Percentiles rank a stretch among this genome's conserved stretches.
Evolutionary conservation across 2,888 invertebrate species (phyloP).

Genomic region (Lampropteryx suffumata): DNA sequence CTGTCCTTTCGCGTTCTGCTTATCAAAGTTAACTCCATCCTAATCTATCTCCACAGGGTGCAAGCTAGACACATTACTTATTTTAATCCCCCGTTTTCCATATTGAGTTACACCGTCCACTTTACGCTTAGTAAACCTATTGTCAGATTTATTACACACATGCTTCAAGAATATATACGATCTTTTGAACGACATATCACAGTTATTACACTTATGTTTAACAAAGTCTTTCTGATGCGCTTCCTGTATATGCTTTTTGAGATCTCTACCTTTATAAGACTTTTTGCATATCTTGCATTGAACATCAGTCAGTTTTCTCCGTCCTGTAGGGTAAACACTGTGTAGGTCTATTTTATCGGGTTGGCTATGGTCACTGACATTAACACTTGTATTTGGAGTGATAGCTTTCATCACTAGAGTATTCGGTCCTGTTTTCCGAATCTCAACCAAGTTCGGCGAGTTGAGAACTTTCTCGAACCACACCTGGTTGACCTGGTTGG

Average conservation of each 20-base stretch:
- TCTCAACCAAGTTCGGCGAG: slow-evolving; percentile 48
- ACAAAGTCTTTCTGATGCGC: slow-evolving; percentile 28
- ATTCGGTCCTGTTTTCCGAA: slow-evolving; percentile 51
- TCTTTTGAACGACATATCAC: slow-evolving; percentile 34
- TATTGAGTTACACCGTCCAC: slow-evolving; percentile 3
- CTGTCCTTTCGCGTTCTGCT: too few relatives aligned
- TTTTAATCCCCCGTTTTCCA: slow-evolving; percentile 8
- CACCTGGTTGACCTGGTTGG: slow-evolving; percentile 53
- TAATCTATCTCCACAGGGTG: slow-evolving; percentile 7
- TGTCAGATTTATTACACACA: slow-evolving; percentile 21
- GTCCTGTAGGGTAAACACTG: slow-evolving; percentile 22
- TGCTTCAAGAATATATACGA: slow-evolving; percentile 35
- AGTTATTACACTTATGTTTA: slow-evolving; percentile 38
- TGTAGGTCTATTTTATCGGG: slow-evolving; percentile 37
- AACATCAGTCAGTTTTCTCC: background rate
- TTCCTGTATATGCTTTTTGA: slow-evolving; percentile 36
- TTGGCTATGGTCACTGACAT: slow-evolving; percentile 31
- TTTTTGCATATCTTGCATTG: slow-evolving; percentile 31
- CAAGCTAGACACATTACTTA: slow-evolving; percentile 15
- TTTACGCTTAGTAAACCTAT: background rate
- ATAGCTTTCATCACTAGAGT: slow-evolving; percentile 46
- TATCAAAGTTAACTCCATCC: too few relatives aligned
- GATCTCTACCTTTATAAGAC: slow-evolving; percentile 8
- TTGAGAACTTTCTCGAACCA: slow-evolving; percentile 63
- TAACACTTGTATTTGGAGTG: slow-evolving; percentile 36